Evolutionary conservation across 2,888 invertebrate species (phyloP).

Genomic region (Tetanocera ferruginea): DNA sequence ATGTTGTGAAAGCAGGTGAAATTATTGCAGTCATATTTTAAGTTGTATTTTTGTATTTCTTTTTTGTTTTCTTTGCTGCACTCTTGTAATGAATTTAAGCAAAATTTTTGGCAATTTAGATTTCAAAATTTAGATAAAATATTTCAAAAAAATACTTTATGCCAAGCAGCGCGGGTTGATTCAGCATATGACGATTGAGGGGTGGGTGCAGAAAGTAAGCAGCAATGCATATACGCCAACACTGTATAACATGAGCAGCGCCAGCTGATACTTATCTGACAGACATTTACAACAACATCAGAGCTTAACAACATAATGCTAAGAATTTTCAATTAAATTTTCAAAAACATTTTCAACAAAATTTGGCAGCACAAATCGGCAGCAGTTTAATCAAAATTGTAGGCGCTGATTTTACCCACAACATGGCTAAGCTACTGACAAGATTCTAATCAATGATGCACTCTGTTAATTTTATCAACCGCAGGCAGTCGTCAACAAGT

Average conservation of each 20-base stretch:
- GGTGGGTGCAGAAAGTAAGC: not conserved
- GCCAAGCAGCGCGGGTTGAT: not conserved
- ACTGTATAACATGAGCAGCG: not conserved
- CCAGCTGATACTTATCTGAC: conserved; percentile 29
- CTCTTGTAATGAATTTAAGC: conserved; percentile 1
- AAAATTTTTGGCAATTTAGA: conserved; percentile 65
- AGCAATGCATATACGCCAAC: not conserved
- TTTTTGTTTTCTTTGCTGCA: conserved; percentile 7
- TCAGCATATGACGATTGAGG: not conserved
- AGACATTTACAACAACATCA: not conserved
- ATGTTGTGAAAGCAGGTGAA: conserved; percentile 65
- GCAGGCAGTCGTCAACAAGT: conserved; percentile 4
- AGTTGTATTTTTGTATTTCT: not conserved
- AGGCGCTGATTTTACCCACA: conserved; percentile 17
- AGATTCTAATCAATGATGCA: conserved; percentile 42
- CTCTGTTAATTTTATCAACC: conserved; percentile 38
- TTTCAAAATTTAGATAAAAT: conserved; percentile 58
- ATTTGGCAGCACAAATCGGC: not conserved
- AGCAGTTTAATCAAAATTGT: not conserved
- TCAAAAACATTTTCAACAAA: not conserved
- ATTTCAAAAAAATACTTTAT: conserved; percentile 18
- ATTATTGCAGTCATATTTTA: conserved; percentile 55
- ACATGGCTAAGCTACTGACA: conserved; percentile 23
- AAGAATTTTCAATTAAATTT: not conserved
- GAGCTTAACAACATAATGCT: not conserved